Conservation (phyloP, 2,888 invertebrate genomes). For the Glaucopsyche alexis region DNA sequence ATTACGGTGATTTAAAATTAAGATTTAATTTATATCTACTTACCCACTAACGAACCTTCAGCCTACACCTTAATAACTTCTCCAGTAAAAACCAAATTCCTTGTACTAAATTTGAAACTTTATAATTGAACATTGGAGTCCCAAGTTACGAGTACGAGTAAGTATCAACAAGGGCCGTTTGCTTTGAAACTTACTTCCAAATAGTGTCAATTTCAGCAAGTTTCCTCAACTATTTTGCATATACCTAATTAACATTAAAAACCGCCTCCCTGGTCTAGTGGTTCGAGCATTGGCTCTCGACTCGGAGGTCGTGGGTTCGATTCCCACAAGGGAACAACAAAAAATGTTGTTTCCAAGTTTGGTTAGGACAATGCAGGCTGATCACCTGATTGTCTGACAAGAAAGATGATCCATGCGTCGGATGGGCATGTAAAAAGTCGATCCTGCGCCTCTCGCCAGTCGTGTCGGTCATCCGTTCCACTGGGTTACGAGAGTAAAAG, state of each 20-base stretch:
- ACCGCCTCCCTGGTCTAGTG: no score
- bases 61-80: background rate
- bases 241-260: background rate
- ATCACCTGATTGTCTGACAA: no score
- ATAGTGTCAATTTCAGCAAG: background rate
- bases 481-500: no score
- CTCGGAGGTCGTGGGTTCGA: no score
- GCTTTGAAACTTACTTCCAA: constrained; percentile 1
- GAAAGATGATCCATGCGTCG: no score
- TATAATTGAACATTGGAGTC: background rate
- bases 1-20: background rate
- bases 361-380: no score
- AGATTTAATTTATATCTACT: background rate
- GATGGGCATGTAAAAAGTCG: no score
- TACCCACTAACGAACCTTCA: background rate
- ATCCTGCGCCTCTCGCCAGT: no score
- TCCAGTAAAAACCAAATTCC: constrained; percentile 10
- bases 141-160: background rate
- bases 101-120: constrained; percentile 16
- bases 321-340: no score
- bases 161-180: background rate
- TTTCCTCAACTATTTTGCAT: constrained; percentile 11
- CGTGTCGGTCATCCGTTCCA: no score
- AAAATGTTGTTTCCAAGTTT: no score
- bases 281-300: no score